Percentiles rank a stretch among this genome's conserved stretches.
Conservation (phyloP, 2,797 vertebrate species). For the Pseudotriccus pelzelni region DNA sequence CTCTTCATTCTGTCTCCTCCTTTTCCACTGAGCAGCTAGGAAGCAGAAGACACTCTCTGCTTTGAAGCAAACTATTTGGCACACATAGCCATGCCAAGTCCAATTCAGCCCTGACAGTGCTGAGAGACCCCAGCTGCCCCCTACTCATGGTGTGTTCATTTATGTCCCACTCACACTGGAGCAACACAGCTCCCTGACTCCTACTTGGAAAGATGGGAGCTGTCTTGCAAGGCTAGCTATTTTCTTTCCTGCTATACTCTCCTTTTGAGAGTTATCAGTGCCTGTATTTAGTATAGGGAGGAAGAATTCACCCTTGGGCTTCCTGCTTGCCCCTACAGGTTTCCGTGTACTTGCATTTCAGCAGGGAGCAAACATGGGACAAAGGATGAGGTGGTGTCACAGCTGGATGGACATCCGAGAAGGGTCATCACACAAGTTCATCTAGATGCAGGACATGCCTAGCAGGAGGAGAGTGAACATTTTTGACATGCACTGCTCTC, state of each 20-base stretch:
- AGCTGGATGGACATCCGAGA: not conserved
- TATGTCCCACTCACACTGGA: not conserved
- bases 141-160: not conserved
- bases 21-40: not conserved
- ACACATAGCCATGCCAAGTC: not conserved
- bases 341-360: not conserved
- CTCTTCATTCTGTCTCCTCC: not conserved
- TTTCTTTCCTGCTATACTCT: not conserved
- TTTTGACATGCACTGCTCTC: not conserved
- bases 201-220: not conserved
- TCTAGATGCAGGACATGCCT: not conserved
- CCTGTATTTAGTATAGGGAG: not conserved
- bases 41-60: not conserved
- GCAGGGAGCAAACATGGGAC: not conserved
- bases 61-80: not conserved
- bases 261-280: not conserved
- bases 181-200: not conserved
- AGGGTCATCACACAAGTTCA: not conserved
- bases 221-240: not conserved
- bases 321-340: not conserved
- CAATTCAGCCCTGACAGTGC: not conserved
- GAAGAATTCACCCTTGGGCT: conserved; percentile 26
- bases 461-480: not conserved
- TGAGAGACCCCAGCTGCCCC: not conserved
- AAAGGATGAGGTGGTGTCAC: not conserved